Base-by-base conservation (phyloP, 2,797 vertebrate species). In the Uromys caudimaculatus region DNA sequence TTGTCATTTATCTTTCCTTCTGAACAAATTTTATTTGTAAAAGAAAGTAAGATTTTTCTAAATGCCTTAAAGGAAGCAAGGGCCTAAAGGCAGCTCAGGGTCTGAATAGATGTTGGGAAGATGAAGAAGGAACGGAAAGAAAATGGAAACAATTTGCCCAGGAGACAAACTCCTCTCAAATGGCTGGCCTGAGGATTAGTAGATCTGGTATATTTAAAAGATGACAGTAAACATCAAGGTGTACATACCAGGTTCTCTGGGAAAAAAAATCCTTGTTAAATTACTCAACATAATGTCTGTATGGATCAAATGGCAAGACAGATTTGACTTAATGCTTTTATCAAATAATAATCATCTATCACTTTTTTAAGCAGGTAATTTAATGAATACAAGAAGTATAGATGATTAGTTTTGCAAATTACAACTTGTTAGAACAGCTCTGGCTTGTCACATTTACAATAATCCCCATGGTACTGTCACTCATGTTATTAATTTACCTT, bases 401-500 rank as follows among this genome's bases (percentile, higher is more conserved):
- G 95, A 95, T 92, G 0, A 94, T 97, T 94, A 93, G n/a, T 88
- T 98, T 98, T 98, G 95, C 88, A 77, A 97, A 92, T 82, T 97
- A 81, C 24, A 89, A 44, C 62, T 87, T 95, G 78, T 92, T 97
- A 97, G 64, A 90, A 86, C 85, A 96, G 84, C 89, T 52, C 97
- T 96, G 90, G 5, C 64, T 92, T 98, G 94, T 98, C 97, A 98
- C 89, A 92, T 95, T 71, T 95, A 32, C 73, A 76, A 0, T 54
- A 19, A 29, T 91, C 41, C 71, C 89, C 64, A 64, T 91, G 93
- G 58, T 56, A 10, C 71, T 97, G 93, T 96, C 95, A 91, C 83
- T 60, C 0, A 0, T 71, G 76, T 96, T 98, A 97, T 96, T 97
- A 97, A 98, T 97, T 98, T 97, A 69, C 92, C 89, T 97, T 97